Conservation (phyloP, 2,113 vertebrate genomes). For the Hydrolagus affinis region DNA sequence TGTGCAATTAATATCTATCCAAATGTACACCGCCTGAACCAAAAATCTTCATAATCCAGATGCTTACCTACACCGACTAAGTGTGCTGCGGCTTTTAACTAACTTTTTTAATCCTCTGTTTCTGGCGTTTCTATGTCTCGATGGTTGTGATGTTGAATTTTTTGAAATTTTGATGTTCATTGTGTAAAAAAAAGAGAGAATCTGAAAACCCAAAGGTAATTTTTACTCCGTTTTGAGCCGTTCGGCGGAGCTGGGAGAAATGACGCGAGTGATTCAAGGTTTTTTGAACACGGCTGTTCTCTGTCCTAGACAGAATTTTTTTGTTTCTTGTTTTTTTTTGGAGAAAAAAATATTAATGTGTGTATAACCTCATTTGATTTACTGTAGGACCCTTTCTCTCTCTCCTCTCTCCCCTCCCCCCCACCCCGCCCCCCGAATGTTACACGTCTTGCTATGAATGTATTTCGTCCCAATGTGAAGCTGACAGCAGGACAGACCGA, state of each 20-base stretch:
- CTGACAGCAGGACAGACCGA: not conserved
- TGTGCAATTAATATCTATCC: constrained; percentile 31
- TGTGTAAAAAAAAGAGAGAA: no score
- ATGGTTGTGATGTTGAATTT: constrained; percentile 30
- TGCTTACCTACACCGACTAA: not conserved
- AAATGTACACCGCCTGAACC: constrained; percentile 31
- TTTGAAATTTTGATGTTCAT: constrained; percentile 30
- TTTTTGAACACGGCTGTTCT: not conserved
- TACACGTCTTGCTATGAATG: constrained; percentile 25
- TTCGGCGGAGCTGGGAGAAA: not conserved
- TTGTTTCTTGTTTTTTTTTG: not conserved
- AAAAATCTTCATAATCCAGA: constrained; percentile 26
- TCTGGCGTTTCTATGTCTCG: constrained; percentile 21
- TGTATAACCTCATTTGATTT: not conserved
- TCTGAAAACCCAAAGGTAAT: constrained; percentile 31
- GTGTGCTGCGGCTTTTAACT: constrained; percentile 23
- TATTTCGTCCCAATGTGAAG: constrained; percentile 9
- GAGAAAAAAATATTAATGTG: not conserved
- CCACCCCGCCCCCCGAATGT: constrained; percentile 21
- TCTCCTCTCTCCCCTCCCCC: no score
- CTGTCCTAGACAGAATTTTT: constrained; percentile 17
- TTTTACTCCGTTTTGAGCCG: not conserved
- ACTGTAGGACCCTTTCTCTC: not conserved
- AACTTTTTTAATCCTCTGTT: constrained; percentile 30
- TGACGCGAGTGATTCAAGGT: constrained; percentile 12